Evolutionary conservation across 1,140 invertebrate species (phyloP), one percentile per base, ranked within the genome.

Genomic region (Ruditapes philippinarum): DNA sequence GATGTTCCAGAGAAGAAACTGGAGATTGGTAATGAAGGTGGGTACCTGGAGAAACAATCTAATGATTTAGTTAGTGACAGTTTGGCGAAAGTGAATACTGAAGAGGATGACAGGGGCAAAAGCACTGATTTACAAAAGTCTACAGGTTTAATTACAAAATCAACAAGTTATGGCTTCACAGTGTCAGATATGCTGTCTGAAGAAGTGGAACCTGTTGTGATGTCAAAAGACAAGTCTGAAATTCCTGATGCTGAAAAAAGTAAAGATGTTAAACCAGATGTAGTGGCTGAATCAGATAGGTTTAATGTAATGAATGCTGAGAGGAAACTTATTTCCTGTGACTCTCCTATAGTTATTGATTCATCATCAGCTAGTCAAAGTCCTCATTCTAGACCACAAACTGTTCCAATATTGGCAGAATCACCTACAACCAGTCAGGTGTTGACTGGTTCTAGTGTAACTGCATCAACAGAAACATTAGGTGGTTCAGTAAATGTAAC

Each of bases 161-260:
- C 74, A 11, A 4, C 42, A 36, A 78, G 74, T 51, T 78, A 78
- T 38, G 74, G 74, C 54, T 78, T 78, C 36, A 38, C 74, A 36
- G 74, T 78, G 7, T 51, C 74, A 31, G 74, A 78, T 31, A 36
- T 78, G 5, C 54, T 78, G 22, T 19, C 74, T 25, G 74, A 78
- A 31, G 74, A 78, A 4, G n/a, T 38, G 12, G 33, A n/a, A 70
- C 33, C 36, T 22, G 28, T 14, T 70, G 33, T 36, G 36, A 7
- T n/a, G 5, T 7, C n/a, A n/a, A 62, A 62, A 14, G 57, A 62
- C 1, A 25, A 28, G 3, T 28, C 57, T 62, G 57, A 4, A 28
- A 9, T 25, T 28, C 3, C 25, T 28, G 57, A 28, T 62, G 28
- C n/a, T 9, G 57, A n/a, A 0, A 62, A 1, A 62, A 28, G 25